A percentile compares a stretch with the other conserved stretches of the same genome.
phyloP scores from a whole-genome alignment of 2,797 vertebrate genomes.

The Gobionotothen gibberifrons region DNA sequence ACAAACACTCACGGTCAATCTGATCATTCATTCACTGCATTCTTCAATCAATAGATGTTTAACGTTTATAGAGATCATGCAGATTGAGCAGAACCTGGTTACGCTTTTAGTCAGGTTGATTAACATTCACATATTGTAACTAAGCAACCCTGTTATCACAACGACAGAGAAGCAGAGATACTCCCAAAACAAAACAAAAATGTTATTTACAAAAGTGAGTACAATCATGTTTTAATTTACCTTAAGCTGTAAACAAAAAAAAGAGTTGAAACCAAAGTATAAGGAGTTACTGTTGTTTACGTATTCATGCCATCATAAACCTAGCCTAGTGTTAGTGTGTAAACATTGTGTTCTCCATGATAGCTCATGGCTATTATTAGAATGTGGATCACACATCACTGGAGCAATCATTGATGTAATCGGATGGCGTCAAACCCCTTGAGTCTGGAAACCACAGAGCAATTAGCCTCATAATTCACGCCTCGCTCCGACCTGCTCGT shows the following conservation, averaged over 20 bases:
- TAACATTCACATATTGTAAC: background rate
- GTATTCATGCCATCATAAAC: background rate
- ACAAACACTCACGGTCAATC: conserved; percentile 26
- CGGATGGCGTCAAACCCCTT: conserved; percentile 50
- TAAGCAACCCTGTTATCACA: background rate
- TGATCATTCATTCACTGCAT: conserved; percentile 14
- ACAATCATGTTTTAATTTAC: background rate
- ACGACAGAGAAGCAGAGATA: background rate
- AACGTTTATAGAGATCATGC: background rate
- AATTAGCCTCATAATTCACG: conserved; percentile 74
- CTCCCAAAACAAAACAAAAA: background rate
- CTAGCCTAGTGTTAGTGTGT: too few species aligned
- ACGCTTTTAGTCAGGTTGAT: background rate
- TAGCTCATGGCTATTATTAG: conserved; percentile 58
- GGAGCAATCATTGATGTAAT: conserved; percentile 58
- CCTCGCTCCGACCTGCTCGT: conserved; percentile 13
- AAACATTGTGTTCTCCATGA: conserved; percentile 19
- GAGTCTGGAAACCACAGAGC: conserved; percentile 70
- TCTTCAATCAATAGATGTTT: background rate
- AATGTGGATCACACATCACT: conserved; percentile 44
- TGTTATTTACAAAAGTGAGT: background rate
- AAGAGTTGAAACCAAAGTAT: background rate
- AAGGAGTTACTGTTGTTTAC: background rate
- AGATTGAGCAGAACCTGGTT: background rate
- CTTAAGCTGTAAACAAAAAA: background rate